A percentile compares a stretch with the other conserved stretches of the same genome.
phyloP scores from a whole-genome alignment of 2,797 vertebrate genomes.

The Phoeniculus purpureus region DNA sequence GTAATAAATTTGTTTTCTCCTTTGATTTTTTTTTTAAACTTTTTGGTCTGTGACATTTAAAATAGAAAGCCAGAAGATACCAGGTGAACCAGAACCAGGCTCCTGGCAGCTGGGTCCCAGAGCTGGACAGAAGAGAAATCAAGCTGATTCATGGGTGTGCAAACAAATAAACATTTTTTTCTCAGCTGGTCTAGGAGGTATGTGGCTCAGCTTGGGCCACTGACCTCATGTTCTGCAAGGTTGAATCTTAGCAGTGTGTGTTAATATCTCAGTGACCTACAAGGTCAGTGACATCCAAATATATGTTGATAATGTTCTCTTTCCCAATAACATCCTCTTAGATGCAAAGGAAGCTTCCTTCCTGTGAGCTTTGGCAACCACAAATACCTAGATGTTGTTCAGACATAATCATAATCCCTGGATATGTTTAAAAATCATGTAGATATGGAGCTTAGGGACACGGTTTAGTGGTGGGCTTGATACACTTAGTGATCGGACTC shows the following conservation, averaged over 20 bases:
- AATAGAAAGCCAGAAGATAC: neutral
- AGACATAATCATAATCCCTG: neutral
- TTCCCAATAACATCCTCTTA: neutral
- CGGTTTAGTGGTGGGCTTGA: too few relatives aligned
- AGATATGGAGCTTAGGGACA: too few relatives aligned
- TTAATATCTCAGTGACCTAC: neutral
- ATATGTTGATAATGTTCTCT: neutral
- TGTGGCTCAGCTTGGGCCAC: neutral
- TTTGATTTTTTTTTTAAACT: constrained; percentile 29
- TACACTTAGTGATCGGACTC: too few relatives aligned
- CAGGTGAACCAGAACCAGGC: constrained; percentile 36
- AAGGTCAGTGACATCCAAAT: neutral
- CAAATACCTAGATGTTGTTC: neutral
- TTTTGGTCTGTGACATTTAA: constrained; percentile 23
- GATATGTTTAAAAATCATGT: too few relatives aligned
- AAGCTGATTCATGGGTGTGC: neutral
- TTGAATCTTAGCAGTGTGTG: neutral
- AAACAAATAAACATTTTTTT: constrained; percentile 48
- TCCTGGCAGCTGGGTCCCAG: constrained; percentile 5
- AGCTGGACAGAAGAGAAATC: constrained; percentile 25
- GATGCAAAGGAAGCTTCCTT: neutral
- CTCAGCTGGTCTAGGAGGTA: neutral
- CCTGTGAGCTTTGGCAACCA: neutral
- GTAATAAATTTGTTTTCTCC: neutral
- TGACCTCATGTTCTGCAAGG: neutral